Percentiles rank a stretch among this genome's conserved stretches.
Conservation (phyloP, 2,888 invertebrate species). For the Sclerodermus sp. region DNA sequence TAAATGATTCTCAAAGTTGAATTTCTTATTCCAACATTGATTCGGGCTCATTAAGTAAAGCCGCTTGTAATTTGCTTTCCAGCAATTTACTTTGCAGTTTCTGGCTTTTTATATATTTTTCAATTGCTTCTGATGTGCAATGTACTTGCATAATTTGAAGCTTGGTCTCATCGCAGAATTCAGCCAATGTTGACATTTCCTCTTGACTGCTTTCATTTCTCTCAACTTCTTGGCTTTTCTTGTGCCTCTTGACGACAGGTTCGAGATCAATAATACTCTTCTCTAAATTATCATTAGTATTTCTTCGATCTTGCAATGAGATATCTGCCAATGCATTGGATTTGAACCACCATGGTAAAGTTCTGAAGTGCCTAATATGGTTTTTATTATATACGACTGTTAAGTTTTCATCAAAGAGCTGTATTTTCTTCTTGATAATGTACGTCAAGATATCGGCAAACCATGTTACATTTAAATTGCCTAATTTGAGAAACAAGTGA, state of each 20-base stretch:
- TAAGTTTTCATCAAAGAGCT: constrained; percentile 30
- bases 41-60: constrained; percentile 41
- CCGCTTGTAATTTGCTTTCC: constrained; percentile 59
- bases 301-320: constrained; percentile 7
- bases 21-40: too few relatives aligned
- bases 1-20: too few relatives aligned
- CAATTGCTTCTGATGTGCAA: constrained; percentile 55
- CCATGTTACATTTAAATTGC: constrained; percentile 25
- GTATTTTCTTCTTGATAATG: constrained; percentile 42
- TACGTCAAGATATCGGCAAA: constrained; percentile 45
- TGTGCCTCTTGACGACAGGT: constrained; percentile 9
- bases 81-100: constrained; percentile 59
- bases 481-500: constrained; percentile 34
- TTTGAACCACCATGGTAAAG: constrained; percentile 65
- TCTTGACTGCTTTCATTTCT: constrained; percentile 5
- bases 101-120: constrained; percentile 59
- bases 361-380: constrained; percentile 61
- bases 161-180: constrained; percentile 25
- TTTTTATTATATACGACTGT: constrained; percentile 64
- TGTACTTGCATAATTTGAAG: constrained; percentile 22
- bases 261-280: constrained; percentile 1
- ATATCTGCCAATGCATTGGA: constrained; percentile 37
- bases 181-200: constrained; percentile 13
- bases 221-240: constrained; percentile 9
- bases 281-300: neutral